These are phyloP conservation scores for Chrysolina oricalcia DNA, from an alignment of 2,888 invertebrate species.

Conservation along the genomic window DNA sequence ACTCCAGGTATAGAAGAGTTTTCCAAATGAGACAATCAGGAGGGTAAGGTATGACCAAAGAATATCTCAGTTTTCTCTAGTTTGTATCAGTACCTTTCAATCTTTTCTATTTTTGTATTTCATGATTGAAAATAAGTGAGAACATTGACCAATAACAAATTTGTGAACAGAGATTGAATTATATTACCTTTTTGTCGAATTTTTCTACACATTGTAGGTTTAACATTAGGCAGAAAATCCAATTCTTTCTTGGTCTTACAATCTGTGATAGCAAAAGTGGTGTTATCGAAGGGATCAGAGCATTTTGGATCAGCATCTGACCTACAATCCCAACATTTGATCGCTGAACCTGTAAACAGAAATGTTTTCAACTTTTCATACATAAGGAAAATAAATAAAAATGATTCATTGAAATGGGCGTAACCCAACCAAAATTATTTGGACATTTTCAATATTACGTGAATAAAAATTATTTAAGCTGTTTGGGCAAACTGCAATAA, in stretches of 20 bases:
- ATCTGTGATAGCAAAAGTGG: constrained; percentile 88
- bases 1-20: too few relatives aligned
- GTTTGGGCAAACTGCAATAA: too few relatives aligned
- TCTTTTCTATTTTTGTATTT: too few relatives aligned
- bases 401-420: constrained; percentile 30
- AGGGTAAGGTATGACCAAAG: too few relatives aligned
- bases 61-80: too few relatives aligned
- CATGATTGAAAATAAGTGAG: too few relatives aligned
- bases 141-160: too few relatives aligned
- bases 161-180: neutral
- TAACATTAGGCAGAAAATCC: constrained; percentile 78
- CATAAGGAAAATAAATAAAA: neutral
- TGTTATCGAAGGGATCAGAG: constrained; percentile 93
- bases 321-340: constrained; percentile 94
- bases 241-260: constrained; percentile 70
- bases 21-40: too few relatives aligned
- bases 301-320: constrained; percentile 93
- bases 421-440: constrained; percentile 22
- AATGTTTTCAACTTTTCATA: neutral
- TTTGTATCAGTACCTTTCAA: too few relatives aligned
- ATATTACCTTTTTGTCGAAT: constrained; percentile 88
- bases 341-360: constrained; percentile 74
- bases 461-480: too few relatives aligned
- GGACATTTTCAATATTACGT: neutral
- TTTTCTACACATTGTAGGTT: constrained; percentile 90